Evolutionary conservation across 2,888 invertebrate genomes (phyloP), one percentile per base, ranked within the genome.

Genomic region (Machimus rusticus): DNA sequence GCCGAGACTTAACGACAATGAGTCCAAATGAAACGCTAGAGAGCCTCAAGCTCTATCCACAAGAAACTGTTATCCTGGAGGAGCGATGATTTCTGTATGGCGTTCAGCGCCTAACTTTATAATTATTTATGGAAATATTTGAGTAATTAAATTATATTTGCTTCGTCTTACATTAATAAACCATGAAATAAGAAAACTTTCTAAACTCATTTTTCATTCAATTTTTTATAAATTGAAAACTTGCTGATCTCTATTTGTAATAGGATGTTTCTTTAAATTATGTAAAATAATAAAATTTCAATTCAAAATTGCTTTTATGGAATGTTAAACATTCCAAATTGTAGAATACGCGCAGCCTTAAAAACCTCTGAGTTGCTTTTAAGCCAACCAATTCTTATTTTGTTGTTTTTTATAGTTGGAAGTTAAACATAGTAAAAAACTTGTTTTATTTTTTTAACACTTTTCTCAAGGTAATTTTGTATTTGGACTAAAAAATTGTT

Each of bases 41-140:
- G 92, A 95, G 96, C 90, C 94, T 98, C 90, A 98, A 98, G 93
- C 95, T 99, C 90, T 98, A 95, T 93, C 97, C 98, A 86, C 98
- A 99, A 94, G 99, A 99, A 94, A 98, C 98, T 90, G 95, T 99
- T 90, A 98, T 97, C 94, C 94, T 99, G 90, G 98, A 99, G 93
- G 98, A 98, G 93, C 96, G 97, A 95, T 98, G 96, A 96, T 92
- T 92, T 89, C 86, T 87, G 85, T 78, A 34, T 74, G 34, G 77
- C 74, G 79, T 77, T 74, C 37, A 51, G 57, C 82, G 43, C 77
- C 55, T 51, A 51, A 23, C 77, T 55, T 77, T 86, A 55, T 77
- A 86, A 77, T 86, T 51, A 74, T 74, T 84, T 84, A 66, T 66
- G 31, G 74, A 46, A 37, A 37, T 37, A 76, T 76, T 85, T 28